Evolutionary conservation across 2,797 vertebrate species (phyloP), one percentile per base, ranked within the genome.

Genomic region (Hoplostethus mediterraneus): DNA sequence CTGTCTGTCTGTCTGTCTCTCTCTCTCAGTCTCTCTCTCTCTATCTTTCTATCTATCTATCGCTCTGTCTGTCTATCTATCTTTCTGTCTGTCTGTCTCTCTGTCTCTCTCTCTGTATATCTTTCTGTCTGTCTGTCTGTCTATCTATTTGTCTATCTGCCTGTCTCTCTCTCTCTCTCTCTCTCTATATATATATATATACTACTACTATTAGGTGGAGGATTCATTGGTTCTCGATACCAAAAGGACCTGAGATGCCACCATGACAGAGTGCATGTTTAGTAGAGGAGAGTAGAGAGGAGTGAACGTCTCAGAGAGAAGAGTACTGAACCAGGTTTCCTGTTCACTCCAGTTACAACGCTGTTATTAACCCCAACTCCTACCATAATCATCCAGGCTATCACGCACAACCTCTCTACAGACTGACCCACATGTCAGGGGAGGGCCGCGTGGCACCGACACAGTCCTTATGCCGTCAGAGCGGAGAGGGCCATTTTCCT

Each of bases 371-470:
- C 85, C 85, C 81, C 69, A 67, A 71, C 74, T 84, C 77, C 75
- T 65, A 53, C 67, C 67, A 52, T 80, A 61, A 75, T 73, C 76
- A 84, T 87, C 75, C 67, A 21, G 77, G 82, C 78, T 77, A 69
- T 87, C 82, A 81, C 47, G 6, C 63, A 45, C 71, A 81, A 54
- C 79, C 74, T 82, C 85, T 67, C 82, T 45, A 65, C 21, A 38
- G 73, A 68, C 69, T 6, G 12, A 75, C 79, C 81, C 65, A 70
- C 63, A 58, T 76, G 86, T 77, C 86, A 77, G 83, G 62, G 89
- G 90, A 87, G 87, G 84, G 85, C 84, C 1, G 21, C 1, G 21
- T 69, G 81, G 58, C 85, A 90, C 89, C 90, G 88, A 86, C 71
- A 67, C 74, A 36, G 79, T 83, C 61, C 75, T 88, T 77, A 68